Percentiles rank a stretch among this genome's conserved stretches.
These are phyloP conservation scores for Chymomyza amoena DNA, from an alignment of 2,888 invertebrate species.

Conservation along the genomic window DNA sequence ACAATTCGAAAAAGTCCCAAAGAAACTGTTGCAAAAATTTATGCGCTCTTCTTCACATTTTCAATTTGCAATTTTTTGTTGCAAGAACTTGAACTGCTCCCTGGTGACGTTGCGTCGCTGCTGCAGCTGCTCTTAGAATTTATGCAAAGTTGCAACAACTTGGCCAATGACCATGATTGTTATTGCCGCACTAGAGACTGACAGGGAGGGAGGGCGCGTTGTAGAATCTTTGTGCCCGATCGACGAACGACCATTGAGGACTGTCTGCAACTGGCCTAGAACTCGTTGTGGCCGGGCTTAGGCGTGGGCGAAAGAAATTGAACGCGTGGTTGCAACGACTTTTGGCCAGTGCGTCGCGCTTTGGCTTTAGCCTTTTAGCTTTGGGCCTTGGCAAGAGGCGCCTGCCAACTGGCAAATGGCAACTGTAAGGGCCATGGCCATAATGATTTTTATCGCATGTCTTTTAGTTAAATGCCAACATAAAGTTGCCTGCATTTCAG, in stretches of 20 bases:
- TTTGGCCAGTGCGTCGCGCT: not conserved
- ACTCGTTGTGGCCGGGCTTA: slow-evolving; percentile 1
- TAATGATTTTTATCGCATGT: slow-evolving; percentile 56
- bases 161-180: slow-evolving; percentile 49
- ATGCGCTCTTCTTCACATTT: slow-evolving; percentile 72
- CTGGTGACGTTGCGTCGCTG: not conserved
- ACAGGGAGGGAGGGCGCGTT: slow-evolving; percentile 14
- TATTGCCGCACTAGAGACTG: slow-evolving; percentile 61
- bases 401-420: slow-evolving; percentile 26
- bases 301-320: slow-evolving; percentile 63
- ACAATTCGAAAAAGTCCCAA: slow-evolving; percentile 56
- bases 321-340: slow-evolving; percentile 37
- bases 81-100: not conserved
- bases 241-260: not conserved
- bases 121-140: slow-evolving; percentile 41
- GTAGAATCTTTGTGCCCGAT: slow-evolving; percentile 16
- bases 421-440: slow-evolving; percentile 29
- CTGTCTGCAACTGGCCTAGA: slow-evolving; percentile 1
- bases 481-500: slow-evolving; percentile 26
- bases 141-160: slow-evolving; percentile 55
- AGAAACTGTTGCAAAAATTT: slow-evolving; percentile 45
- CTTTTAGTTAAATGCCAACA: slow-evolving; percentile 62
- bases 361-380: not conserved
- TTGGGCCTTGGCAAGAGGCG: not conserved
- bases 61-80: slow-evolving; percentile 57